Percentiles rank a stretch among this genome's conserved stretches.
Conservation (phyloP, 1,140 invertebrate genomes). For the Lepidurus couesii region DNA sequence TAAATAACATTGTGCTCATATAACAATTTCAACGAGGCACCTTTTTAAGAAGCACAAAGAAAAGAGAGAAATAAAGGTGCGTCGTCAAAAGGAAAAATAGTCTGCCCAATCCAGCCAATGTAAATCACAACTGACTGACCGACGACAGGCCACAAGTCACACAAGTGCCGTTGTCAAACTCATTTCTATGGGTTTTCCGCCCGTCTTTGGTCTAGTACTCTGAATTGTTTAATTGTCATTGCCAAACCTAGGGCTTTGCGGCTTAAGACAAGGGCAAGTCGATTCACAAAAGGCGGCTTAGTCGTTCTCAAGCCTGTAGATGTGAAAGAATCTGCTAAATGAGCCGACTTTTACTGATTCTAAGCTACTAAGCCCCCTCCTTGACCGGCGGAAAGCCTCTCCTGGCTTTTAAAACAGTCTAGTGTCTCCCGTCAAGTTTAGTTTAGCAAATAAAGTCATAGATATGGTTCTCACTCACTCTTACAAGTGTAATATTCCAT, state of each 20-base stretch:
- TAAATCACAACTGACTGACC: neutral
- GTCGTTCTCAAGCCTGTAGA: neutral
- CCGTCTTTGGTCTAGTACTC: neutral
- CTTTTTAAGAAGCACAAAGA: neutral
- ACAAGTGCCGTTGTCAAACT: neutral
- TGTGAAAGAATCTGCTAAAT: neutral
- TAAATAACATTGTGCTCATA: neutral
- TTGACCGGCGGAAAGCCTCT: neutral
- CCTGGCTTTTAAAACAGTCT: no score
- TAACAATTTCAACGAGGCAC: neutral
- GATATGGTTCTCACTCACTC: constrained; percentile 46
- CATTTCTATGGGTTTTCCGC: neutral
- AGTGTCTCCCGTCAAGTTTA: neutral
- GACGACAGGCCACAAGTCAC: neutral
- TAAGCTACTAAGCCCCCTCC: neutral
- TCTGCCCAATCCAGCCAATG: neutral
- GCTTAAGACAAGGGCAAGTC: neutral
- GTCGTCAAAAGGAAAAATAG: neutral
- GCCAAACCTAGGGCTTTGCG: neutral
- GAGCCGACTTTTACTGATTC: neutral
- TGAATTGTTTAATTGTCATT: neutral
- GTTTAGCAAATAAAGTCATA: neutral
- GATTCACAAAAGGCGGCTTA: neutral
- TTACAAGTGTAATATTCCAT: constrained; percentile 98
- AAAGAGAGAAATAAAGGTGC: neutral